Conservation (phyloP, 2,113 vertebrate genomes). For the Pelodiscus sinensis region DNA sequence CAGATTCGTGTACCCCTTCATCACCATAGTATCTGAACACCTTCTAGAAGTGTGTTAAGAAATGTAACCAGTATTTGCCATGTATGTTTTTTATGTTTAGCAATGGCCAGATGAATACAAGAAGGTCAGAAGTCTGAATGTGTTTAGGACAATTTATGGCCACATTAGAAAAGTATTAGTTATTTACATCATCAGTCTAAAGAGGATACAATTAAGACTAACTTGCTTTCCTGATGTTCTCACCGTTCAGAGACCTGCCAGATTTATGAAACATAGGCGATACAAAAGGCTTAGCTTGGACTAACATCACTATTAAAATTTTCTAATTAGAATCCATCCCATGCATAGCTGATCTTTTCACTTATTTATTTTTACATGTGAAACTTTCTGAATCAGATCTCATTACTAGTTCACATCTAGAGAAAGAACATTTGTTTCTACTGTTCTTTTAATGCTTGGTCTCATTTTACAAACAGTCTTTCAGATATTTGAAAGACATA, state of each 20-base stretch:
- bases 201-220: background rate
- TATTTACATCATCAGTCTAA: background rate
- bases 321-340: slow-evolving; percentile 15
- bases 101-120: background rate
- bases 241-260: slow-evolving; percentile 35
- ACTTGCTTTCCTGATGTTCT: background rate
- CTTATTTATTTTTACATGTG: slow-evolving; percentile 13
- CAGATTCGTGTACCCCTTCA: background rate
- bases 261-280: slow-evolving; percentile 48
- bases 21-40: background rate
- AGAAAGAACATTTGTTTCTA: slow-evolving; percentile 56
- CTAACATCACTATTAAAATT: slow-evolving; percentile 58
- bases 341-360: background rate
- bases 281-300: slow-evolving; percentile 13
- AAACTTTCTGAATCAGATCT: slow-evolving; percentile 47
- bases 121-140: background rate
- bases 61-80: background rate
- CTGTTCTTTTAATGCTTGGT: slow-evolving; percentile 53
- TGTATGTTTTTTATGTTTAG: background rate
- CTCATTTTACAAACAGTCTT: slow-evolving; percentile 57
- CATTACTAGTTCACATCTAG: slow-evolving; percentile 39
- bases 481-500: slow-evolving; percentile 55
- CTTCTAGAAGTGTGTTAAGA: background rate
- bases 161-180: background rate
- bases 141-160: background rate